Evolutionary conservation across 2,888 invertebrate genomes (phyloP).

Genomic region (Ormyrus pomaceus): DNA sequence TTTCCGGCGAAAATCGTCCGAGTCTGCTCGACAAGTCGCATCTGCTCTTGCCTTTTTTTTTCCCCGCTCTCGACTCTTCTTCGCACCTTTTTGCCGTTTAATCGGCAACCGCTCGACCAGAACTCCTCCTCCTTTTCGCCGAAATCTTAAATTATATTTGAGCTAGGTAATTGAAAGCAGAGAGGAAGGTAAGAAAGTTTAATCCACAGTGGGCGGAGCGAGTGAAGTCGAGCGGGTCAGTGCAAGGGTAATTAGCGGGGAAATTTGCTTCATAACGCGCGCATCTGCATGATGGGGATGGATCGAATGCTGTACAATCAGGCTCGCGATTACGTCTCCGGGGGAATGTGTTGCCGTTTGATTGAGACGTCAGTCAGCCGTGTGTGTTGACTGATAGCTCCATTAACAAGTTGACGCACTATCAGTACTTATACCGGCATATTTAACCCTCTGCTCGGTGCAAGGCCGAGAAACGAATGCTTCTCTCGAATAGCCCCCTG

Average conservation of each 20-base stretch:
- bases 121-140: neutral
- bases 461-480: neutral
- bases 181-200: no score
- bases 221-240: neutral
- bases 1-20: constrained; percentile 65
- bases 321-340: constrained; percentile 55
- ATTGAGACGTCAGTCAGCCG: constrained; percentile 69
- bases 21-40: constrained; percentile 34
- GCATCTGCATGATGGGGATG: constrained; percentile 45
- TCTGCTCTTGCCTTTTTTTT: neutral
- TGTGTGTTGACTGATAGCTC: constrained; percentile 69
- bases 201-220: no score
- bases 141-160: neutral
- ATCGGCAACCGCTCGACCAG: constrained; percentile 1
- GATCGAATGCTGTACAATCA: constrained; percentile 53
- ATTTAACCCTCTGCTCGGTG: constrained; percentile 51
- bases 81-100: constrained; percentile 18
- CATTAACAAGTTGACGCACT: constrained; percentile 68
- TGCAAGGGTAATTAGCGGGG: constrained; percentile 32
- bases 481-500: neutral
- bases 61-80: neutral
- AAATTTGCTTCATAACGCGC: constrained; percentile 40
- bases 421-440: constrained; percentile 62
- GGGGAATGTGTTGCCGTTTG: constrained; percentile 62
- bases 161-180: no score